These are phyloP conservation scores for Psilanteris sp. DNA, from an alignment of 1,140 invertebrate species.

Conservation along the genomic window DNA sequence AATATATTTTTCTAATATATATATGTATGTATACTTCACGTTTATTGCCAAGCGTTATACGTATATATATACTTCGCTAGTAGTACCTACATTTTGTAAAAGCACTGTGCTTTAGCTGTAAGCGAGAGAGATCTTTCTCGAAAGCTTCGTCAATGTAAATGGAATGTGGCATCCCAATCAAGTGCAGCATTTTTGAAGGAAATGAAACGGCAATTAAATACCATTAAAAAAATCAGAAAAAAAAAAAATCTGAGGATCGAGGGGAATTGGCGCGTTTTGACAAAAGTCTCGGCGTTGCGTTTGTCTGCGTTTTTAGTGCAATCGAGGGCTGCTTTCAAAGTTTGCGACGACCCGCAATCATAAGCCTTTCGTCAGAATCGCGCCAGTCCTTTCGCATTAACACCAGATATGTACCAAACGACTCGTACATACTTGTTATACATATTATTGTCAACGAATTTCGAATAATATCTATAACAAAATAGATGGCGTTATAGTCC, in stretches of 20 bases:
- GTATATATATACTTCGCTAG: constrained; percentile 66
- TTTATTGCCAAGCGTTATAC: constrained; percentile 66
- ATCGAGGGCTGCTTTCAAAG: too few relatives aligned
- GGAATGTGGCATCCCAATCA: constrained; percentile 79
- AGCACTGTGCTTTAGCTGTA: constrained; percentile 71
- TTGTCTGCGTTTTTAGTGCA: background rate
- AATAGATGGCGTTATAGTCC: constrained; percentile 75
- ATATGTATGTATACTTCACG: constrained; percentile 65
- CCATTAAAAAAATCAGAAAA: too few relatives aligned
- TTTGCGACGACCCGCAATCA: too few relatives aligned
- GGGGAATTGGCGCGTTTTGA: constrained; percentile 25
- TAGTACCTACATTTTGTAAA: constrained; percentile 72
- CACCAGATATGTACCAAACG: constrained; percentile 70
- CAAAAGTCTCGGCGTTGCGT: background rate
- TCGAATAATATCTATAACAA: constrained; percentile 60
- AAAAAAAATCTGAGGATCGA: constrained; percentile 65
- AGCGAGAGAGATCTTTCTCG: constrained; percentile 73
- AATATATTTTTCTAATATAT: constrained; percentile 61
- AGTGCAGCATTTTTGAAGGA: constrained; percentile 77
- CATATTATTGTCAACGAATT: constrained; percentile 47
- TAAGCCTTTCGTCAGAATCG: too few relatives aligned
- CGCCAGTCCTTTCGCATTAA: constrained; percentile 19
- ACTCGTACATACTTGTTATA: constrained; percentile 70
- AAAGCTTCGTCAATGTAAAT: constrained; percentile 80
- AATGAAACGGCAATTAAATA: constrained; percentile 65